These are phyloP conservation scores for Pantelozetes paolii DNA, from an alignment of 2,888 invertebrate species.

Conservation along the genomic window DNA sequence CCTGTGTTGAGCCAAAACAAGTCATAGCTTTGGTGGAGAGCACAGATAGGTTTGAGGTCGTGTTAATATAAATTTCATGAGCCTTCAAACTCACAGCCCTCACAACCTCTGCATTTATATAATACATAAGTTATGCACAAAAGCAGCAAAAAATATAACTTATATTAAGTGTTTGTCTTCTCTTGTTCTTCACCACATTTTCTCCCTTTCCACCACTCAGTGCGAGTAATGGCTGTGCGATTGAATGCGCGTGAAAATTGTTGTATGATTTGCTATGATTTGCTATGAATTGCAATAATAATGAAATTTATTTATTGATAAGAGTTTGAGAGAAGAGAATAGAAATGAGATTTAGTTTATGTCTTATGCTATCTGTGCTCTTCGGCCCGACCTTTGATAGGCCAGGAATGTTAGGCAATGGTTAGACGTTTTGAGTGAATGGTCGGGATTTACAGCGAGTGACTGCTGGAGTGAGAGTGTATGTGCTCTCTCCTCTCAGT, in stretches of 20 bases:
- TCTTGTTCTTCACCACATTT: neutral
- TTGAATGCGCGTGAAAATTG: slow-evolving; percentile 20
- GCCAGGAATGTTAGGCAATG: slow-evolving; percentile 15
- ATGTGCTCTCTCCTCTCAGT: neutral
- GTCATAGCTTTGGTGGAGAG: slow-evolving; percentile 1
- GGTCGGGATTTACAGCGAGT: neutral
- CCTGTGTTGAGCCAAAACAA: slow-evolving; percentile 6
- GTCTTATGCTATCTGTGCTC: too few relatives aligned
- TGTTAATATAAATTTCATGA: slow-evolving; percentile 34
- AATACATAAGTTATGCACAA: slow-evolving; percentile 6
- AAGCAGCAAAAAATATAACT: neutral
- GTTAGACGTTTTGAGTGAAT: neutral
- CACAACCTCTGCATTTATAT: slow-evolving; percentile 17
- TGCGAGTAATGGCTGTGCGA: neutral
- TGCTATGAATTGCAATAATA: slow-evolving; percentile 8
- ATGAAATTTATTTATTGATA: slow-evolving; percentile 2
- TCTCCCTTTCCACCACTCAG: neutral
- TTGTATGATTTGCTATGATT: too few relatives aligned
- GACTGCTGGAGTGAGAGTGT: neutral
- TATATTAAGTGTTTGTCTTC: slow-evolving; percentile 12
- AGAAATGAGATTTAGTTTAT: neutral
- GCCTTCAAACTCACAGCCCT: slow-evolving; percentile 27
- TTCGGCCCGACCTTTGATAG: neutral
- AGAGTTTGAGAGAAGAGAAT: neutral
- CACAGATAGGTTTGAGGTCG: neutral